A percentile compares a stretch with the other conserved stretches of the same genome.
phyloP scores from a whole-genome alignment of 2,113 vertebrate species.

The Ploceus nigricollis region DNA sequence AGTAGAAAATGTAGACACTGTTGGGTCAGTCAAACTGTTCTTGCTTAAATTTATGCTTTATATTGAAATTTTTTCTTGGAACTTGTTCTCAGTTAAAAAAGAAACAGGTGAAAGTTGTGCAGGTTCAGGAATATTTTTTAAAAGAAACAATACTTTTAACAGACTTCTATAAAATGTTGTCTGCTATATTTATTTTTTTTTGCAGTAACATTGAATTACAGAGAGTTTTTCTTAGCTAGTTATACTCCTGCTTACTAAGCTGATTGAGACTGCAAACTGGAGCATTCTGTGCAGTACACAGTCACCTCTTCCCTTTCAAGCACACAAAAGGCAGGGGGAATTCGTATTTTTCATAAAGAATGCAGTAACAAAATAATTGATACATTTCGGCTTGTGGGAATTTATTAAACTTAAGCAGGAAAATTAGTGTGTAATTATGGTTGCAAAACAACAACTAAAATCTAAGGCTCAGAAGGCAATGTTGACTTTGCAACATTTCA shows the following conservation, averaged over 20 bases:
- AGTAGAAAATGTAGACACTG: background rate
- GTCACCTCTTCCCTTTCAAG: background rate
- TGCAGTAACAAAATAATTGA: background rate
- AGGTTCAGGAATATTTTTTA: background rate
- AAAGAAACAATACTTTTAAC: background rate
- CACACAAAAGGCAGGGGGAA: background rate
- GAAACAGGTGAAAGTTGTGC: background rate
- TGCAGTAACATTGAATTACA: background rate
- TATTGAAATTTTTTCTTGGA: background rate
- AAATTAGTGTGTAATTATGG: slow-evolving; percentile 1
- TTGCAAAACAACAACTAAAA: slow-evolving; percentile 14
- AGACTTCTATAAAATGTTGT: background rate
- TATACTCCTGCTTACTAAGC: background rate
- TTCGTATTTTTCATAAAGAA: background rate
- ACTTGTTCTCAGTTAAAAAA: background rate
- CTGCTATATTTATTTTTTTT: background rate
- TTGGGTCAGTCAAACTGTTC: background rate
- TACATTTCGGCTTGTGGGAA: slow-evolving; percentile 22
- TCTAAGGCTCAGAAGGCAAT: background rate
- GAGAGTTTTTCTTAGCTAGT: background rate
- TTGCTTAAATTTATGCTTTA: background rate
- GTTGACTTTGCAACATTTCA: slow-evolving; percentile 15
- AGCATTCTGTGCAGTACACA: background rate
- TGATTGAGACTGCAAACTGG: background rate
- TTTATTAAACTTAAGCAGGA: slow-evolving; percentile 8